Percentiles rank a stretch among this genome's conserved stretches.
These are phyloP conservation scores for Zhuqinia jingwanae DNA, from an alignment of 2,888 invertebrate genomes.

Conservation along the genomic window DNA sequence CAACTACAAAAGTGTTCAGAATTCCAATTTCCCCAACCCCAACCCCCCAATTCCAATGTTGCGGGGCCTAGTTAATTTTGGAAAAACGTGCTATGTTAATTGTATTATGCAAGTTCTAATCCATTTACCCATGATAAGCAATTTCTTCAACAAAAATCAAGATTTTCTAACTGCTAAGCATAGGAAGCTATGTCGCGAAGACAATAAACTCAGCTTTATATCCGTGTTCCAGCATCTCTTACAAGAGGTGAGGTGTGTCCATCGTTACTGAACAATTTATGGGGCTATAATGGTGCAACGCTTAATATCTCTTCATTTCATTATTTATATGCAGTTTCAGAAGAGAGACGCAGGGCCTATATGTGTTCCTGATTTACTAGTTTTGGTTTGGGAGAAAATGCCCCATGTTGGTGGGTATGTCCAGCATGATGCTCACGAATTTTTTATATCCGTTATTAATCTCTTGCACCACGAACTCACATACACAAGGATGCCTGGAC, in stretches of 20 bases:
- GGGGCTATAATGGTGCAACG: too few relatives aligned
- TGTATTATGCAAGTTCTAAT: constrained; percentile 34
- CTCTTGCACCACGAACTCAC: background rate
- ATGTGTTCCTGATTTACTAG: background rate
- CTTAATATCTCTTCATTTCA: too few relatives aligned
- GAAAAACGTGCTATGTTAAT: constrained; percentile 33
- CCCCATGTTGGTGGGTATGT: background rate
- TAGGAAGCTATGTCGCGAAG: background rate
- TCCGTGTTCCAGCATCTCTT: background rate
- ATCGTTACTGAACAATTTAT: too few relatives aligned
- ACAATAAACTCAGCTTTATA: background rate
- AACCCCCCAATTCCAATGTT: too few relatives aligned
- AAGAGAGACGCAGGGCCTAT: background rate
- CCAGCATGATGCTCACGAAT: constrained; percentile 46
- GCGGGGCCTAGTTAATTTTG: constrained; percentile 24
- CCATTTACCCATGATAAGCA: background rate
- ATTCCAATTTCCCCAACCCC: too few relatives aligned
- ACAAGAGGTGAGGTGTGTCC: background rate
- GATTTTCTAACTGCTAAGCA: too few relatives aligned
- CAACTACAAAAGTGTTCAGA: too few relatives aligned
- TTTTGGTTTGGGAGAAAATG: background rate
- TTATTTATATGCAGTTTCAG: too few relatives aligned
- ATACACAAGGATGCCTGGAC: too few relatives aligned
- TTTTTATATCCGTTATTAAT: background rate
- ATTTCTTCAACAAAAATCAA: background rate